These are phyloP conservation scores for Philopotamus ludificatus DNA, from an alignment of 1,140 invertebrate species.

Conservation along the genomic window DNA sequence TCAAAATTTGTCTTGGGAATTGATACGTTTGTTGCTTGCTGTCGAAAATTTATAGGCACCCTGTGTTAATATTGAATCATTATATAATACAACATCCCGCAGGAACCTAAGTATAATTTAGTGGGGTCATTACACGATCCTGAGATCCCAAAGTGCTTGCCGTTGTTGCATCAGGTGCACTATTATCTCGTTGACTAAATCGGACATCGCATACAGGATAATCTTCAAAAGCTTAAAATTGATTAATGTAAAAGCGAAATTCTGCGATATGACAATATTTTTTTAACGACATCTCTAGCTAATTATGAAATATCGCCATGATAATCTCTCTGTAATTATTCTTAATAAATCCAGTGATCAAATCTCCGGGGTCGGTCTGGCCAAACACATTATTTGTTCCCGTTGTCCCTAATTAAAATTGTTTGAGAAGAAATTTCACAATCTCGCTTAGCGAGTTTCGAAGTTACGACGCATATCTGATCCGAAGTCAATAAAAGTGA, in stretches of 20 bases:
- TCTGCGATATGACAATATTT: neutral
- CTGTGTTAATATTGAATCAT: too few species aligned
- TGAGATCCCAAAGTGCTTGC: neutral
- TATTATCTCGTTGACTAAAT: neutral
- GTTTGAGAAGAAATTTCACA: neutral
- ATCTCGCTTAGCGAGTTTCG: neutral
- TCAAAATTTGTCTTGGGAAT: too few species aligned
- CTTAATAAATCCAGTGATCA: neutral
- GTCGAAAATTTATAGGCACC: too few species aligned
- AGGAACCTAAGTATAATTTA: constrained; percentile 4
- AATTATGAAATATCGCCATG: neutral
- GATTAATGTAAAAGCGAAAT: neutral
- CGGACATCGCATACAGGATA: neutral
- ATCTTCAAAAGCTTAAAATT: neutral
- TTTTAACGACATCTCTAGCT: neutral
- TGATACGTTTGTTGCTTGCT: too few species aligned
- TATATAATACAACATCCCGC: too few species aligned
- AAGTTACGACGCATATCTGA: neutral
- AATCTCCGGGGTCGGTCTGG: neutral
- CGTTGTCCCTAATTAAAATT: neutral
- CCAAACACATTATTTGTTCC: neutral
- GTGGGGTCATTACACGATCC: constrained; percentile 19
- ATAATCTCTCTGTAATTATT: neutral
- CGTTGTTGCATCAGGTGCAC: neutral
- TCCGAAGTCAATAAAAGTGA: neutral